Evolutionary conservation across 1,140 invertebrate species (phyloP), one percentile per base, ranked within the genome.

Genomic region (Notospermus geniculatus): DNA sequence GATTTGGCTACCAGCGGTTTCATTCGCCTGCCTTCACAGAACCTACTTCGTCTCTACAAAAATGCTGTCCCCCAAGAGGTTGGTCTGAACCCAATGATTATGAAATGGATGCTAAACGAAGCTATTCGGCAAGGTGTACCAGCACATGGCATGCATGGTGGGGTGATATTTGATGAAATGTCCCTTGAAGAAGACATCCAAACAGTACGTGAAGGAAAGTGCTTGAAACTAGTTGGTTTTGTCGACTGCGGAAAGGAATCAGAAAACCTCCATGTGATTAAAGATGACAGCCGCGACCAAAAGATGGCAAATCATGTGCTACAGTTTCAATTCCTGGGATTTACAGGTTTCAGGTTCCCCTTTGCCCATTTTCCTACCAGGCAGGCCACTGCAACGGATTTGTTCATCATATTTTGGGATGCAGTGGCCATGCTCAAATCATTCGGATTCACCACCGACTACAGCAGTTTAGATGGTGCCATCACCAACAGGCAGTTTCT

Each of bases 101-200:
- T 43, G 39, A 19, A 43, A 43, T 43, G 39, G 39, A 43, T 43
- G 39, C 11, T 43, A 43, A 43, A 43, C 39, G 39, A 13, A 43
- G 39, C 39, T 13, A 43, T 19, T 11, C 11, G 39, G 39, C 39
- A 19, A 19, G 19, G 19, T 13, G 19, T 43, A 13, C 19, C 39
- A 43, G 19, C 11, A 43, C 11, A 43, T 11, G 39, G 39, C 11
- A 13, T 43, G 11, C 11, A 13, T 43, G 39, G 39, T 13, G 39
- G 39, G 19, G 11, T 43, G 39, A 13, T 43, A 19, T 19, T 43
- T 19, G 39, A 43, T 43, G 39, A 43, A 43, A 43, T 43, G 39
- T 43, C 39, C 11, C 11, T 43, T 19, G 39, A 43, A 43, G 19
- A 43, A 43, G 19, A 43, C 39, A 43, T 43, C 39, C 11, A 13